Evolutionary conservation across 2,888 invertebrate genomes (phyloP), one percentile per base, ranked within the genome.

Genomic region (Harpagoxenus sublaevis): DNA sequence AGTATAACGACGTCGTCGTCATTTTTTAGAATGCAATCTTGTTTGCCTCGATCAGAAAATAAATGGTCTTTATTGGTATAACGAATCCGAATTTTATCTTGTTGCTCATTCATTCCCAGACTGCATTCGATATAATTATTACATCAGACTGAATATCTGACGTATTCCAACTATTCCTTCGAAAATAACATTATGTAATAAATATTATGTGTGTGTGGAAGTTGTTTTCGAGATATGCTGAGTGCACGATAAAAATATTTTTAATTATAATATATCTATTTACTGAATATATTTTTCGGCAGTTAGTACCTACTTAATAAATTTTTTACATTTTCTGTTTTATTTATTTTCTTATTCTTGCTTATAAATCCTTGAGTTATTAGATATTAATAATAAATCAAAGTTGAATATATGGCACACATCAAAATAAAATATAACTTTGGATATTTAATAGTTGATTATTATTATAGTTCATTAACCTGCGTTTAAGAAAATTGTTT

Each of bases 1-100:
- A 79, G 48, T 60, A 60, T 23, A 71, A 35, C 35, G 77, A 66
- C 28, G 68, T 79, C 31, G 62, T 73, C 23, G 63, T 70, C 15
- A 68, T 79, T 63, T 71, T 78, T 73, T 55, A 28, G 35, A 48
- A 51, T 28, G 48, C 55, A 55, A 71, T 39, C 79, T 48, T 18
- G 71, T 70, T 55, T 57, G 73, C 73, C 15, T 35, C 57, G 71
- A 48, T 28, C 79, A 35, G 8, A 79, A 73, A 79, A 73, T 79
- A 60, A 79, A 79, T 35, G 18, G 18, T 60, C 18, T 31, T 48
- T 60, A 79, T 73, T 79, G 60, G 45, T 60, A 39, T 48, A 79
- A 71, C 48, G 60, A 79, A 73, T 73, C 23, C 23, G 9, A 35
- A 60, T 60, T 48, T 48, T 23, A 23, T n/a, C 15, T 28, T 42